Evolutionary conservation across 2,888 invertebrate species (phyloP).

Genomic region (Panopea generosa): DNA sequence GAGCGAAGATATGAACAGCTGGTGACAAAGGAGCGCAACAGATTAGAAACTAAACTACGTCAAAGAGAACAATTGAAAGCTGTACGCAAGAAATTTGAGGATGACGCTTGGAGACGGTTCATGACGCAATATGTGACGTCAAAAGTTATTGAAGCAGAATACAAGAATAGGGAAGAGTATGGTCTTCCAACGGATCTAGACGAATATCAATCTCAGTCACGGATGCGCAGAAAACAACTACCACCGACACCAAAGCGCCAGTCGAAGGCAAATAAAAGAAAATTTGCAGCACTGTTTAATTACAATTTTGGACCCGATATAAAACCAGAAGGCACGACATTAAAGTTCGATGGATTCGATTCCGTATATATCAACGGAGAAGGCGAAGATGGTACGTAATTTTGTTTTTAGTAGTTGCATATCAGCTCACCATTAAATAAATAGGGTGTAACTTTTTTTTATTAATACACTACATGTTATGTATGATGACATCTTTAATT

Average conservation of each 20-base stretch:
- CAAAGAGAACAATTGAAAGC: constrained; percentile 65
- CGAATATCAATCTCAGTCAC: neutral
- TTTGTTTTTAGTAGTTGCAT: neutral
- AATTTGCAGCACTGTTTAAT: constrained; percentile 69
- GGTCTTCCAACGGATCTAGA: constrained; percentile 73
- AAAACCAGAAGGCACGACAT: constrained; percentile 62
- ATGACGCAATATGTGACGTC: constrained; percentile 79
- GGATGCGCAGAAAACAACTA: constrained; percentile 19
- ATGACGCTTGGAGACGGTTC: constrained; percentile 74
- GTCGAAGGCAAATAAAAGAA: constrained; percentile 61
- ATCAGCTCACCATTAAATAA: too few relatives aligned
- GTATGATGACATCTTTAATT: too few relatives aligned
- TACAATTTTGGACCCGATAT: constrained; percentile 69
- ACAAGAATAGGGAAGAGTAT: constrained; percentile 69
- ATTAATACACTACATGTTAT: too few relatives aligned
- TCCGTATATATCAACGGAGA: constrained; percentile 69
- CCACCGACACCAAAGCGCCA: constrained; percentile 35
- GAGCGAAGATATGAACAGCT: constrained; percentile 58
- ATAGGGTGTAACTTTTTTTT: too few relatives aligned
- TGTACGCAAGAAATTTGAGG: constrained; percentile 70
- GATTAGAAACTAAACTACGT: constrained; percentile 51
- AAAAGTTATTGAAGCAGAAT: constrained; percentile 75
- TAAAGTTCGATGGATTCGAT: constrained; percentile 79
- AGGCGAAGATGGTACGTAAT: constrained; percentile 68
- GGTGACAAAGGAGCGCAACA: constrained; percentile 56